These are phyloP conservation scores for Gari tellinella DNA, from an alignment of 2,888 invertebrate genomes.

Conservation along the genomic window DNA sequence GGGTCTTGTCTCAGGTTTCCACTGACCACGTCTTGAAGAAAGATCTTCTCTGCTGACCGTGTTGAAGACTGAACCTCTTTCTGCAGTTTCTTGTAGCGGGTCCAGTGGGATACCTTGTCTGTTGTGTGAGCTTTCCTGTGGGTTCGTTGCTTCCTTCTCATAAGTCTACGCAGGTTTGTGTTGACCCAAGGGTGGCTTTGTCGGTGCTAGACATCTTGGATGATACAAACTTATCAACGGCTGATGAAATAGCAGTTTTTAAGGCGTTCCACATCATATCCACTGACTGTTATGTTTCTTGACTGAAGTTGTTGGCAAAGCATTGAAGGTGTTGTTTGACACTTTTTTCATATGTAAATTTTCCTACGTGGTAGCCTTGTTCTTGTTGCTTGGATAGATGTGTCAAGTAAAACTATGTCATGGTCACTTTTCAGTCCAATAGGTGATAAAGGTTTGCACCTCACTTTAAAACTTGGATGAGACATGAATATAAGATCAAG, in stretches of 20 bases:
- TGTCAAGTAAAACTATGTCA: no score
- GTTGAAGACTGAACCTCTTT: conserved; percentile 2
- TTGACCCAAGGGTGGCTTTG: conserved; percentile 23
- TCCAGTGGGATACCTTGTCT: no score
- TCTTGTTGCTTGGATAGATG: no score
- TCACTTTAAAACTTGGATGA: no score
- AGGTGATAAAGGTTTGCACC: no score
- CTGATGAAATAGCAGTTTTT: conserved; percentile 12
- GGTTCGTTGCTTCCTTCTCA: not conserved
- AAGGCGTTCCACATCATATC: not conserved
- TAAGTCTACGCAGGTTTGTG: conserved; percentile 9
- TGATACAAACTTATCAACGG: conserved; percentile 13
- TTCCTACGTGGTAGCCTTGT: no score
- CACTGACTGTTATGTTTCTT: not conserved
- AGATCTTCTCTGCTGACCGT: not conserved
- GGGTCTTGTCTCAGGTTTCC: conserved; percentile 5
- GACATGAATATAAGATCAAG: no score
- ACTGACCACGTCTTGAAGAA: conserved; percentile 6
- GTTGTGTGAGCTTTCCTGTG: conserved; percentile 27
- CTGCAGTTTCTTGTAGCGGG: not conserved
- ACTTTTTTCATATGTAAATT: no score
- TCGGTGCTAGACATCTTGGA: conserved; percentile 31
- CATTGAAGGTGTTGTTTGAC: no score
- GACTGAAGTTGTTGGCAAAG: no score
- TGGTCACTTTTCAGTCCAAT: no score